Base-by-base conservation (phyloP, 1,140 invertebrate species). In the Ditylenchus dipsaci region DNA sequence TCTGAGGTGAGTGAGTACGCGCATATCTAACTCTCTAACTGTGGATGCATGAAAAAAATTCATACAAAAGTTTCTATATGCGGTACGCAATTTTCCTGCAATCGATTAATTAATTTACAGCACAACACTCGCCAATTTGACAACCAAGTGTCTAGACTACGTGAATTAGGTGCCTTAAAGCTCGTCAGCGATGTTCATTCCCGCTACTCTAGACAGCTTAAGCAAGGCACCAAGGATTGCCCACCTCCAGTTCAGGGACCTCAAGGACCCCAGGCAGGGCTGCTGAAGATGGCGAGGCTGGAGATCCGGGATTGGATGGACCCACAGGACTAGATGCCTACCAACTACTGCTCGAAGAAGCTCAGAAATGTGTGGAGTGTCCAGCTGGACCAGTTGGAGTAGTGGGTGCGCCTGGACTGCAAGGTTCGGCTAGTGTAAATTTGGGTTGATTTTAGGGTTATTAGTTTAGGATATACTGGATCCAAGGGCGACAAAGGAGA, bases 71-170 rank as follows among this genome's bases (percentile, higher is more conserved):
- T 19, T 21, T 65, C 30, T 63, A 63, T 11, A 53, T 65, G 13
- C 57, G 57, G 11, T 63, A 19, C 13, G 62, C 38, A 19, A 69
- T 19, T n/a, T 30, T 26, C 19, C 27, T 13, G 17, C n/a, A 68
- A 69, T 33, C 15, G 21, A 13, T 21, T 8, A 19, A 11, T 1
- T 1, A 21, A 13, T 19, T 58, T 73, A 11, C 9, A 73, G 72
- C 62, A 71, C 26, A 76, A 73, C 38, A 53, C 72, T 8, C 71
- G 72, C 9, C 70, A 65, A 62, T 73, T 73, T 47, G 72, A 73
- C 42, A 72, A 76, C 13, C 72, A 73, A 69, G 47, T 58, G 27
- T 38, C 60, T 15, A 64, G 65, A 1, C 38, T 73, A 19, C 61
- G 72, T 42, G 42, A 71, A 33, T 38, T 73, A n/a, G 63, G 42